Evolutionary conservation across 2,888 invertebrate species (phyloP).

Genomic region (Epicampocera succincta): DNA sequence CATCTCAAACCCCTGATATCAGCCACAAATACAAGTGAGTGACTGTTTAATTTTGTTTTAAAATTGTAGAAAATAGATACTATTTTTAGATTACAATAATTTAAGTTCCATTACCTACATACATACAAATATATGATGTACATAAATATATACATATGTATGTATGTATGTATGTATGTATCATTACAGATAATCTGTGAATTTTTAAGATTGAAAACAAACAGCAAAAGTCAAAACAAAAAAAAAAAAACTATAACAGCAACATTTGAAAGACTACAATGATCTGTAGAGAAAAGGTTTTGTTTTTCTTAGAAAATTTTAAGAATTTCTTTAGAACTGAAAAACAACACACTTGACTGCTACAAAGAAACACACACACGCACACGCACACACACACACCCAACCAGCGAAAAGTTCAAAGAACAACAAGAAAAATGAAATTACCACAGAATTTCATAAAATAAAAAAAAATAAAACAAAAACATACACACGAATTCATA

Average conservation of each 20-base stretch:
- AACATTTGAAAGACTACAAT: conserved; percentile 2
- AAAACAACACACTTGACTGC: conserved; percentile 53
- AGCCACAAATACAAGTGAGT: conserved; percentile 15
- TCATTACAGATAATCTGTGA: conserved; percentile 57
- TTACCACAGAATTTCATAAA: conserved; percentile 24
- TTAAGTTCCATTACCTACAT: neutral
- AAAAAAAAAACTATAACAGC: conserved; percentile 7
- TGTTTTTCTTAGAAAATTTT: conserved; percentile 60
- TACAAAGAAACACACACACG: neutral
- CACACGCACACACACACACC: no score
- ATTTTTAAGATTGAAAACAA: conserved; percentile 55
- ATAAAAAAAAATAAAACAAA: neutral
- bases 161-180: neutral
- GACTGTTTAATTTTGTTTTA: no score
- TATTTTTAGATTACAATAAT: neutral
- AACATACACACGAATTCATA: neutral
- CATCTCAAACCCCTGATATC: no score
- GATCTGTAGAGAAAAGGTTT: conserved; percentile 28
- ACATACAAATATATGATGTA: neutral
- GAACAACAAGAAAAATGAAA: conserved; percentile 33
- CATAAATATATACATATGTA: neutral
- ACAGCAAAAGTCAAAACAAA: conserved; percentile 47
- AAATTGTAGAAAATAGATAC: no score
- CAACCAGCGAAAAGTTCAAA: conserved; percentile 10
- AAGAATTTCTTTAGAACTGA: conserved; percentile 61